Conservation (phyloP, 1,140 invertebrate genomes). For the Acyrthosiphon pisum region DNA sequence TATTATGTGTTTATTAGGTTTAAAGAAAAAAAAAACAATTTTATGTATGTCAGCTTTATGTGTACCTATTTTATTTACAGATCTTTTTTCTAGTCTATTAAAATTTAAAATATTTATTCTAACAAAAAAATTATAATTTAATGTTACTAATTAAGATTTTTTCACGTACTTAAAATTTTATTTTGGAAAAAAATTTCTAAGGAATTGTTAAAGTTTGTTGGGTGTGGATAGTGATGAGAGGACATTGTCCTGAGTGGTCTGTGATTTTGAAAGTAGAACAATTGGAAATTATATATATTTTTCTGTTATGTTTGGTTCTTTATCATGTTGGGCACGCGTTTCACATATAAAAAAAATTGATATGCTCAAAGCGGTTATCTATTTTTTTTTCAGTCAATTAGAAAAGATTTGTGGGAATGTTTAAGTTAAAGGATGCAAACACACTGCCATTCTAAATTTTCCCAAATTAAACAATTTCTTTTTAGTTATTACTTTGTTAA, state of each 20-base stretch:
- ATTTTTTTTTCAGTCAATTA: conserved; percentile 52
- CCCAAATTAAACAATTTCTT: conserved; percentile 48
- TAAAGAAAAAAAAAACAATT: conserved; percentile 41
- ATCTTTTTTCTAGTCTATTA: conserved; percentile 54
- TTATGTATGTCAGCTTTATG: conserved; percentile 41
- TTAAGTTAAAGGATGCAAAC: conserved; percentile 51
- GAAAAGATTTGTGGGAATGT: conserved; percentile 46
- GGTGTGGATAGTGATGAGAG: conserved; percentile 23
- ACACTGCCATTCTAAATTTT: conserved; percentile 57
- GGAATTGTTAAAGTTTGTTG: conserved; percentile 50
- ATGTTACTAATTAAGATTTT: conserved; percentile 53
- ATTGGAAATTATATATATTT: conserved; percentile 56
- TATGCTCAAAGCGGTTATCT: conserved; percentile 53
- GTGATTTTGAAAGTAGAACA: conserved; percentile 55
- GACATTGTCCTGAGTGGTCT: conserved; percentile 36
- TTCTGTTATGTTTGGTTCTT: conserved; percentile 46
- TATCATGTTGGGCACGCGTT: conserved; percentile 34
- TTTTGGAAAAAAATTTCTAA: conserved; percentile 51
- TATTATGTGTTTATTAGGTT: conserved; percentile 43
- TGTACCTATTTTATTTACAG: conserved; percentile 51
- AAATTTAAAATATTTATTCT: conserved; percentile 51
- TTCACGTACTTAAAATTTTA: conserved; percentile 55
- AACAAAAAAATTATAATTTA: conserved; percentile 41
- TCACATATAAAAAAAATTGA: conserved; percentile 45
- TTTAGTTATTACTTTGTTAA: conserved; percentile 49